Evolutionary conservation across 2,888 invertebrate genomes (phyloP).

Genomic region (Halictus quadricinctus): DNA sequence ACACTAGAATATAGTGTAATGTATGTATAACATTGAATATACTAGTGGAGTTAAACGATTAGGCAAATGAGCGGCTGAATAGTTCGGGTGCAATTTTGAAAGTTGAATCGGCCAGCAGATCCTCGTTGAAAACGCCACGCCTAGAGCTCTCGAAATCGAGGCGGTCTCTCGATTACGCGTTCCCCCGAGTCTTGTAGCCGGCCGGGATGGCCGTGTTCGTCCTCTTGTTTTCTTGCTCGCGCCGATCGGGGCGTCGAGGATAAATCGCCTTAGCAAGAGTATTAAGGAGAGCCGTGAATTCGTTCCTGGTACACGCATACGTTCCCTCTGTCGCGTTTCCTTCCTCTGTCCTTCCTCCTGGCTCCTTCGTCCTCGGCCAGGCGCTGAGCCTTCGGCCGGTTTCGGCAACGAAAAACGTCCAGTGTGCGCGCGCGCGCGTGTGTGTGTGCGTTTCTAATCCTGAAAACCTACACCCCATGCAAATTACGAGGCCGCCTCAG

Average conservation of each 20-base stretch:
- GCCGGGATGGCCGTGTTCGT: slow-evolving; percentile 52
- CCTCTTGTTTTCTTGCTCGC: slow-evolving; percentile 59
- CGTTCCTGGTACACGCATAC: slow-evolving; percentile 39
- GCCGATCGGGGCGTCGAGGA: slow-evolving; percentile 61
- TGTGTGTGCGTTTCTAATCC: slow-evolving; percentile 70
- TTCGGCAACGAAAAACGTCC: slow-evolving; percentile 52
- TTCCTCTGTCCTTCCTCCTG: background rate
- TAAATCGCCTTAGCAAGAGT: slow-evolving; percentile 63
- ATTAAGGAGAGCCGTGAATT: slow-evolving; percentile 65
- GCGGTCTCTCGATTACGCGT: slow-evolving; percentile 8
- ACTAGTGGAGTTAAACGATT: background rate
- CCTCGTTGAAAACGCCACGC: background rate
- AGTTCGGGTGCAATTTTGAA: background rate
- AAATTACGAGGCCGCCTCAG: slow-evolving; percentile 69
- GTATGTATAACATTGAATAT: background rate
- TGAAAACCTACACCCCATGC: slow-evolving; percentile 76
- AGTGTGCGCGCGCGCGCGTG: background rate
- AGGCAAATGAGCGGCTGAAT: background rate
- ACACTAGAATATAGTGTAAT: background rate
- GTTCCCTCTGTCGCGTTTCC: background rate
- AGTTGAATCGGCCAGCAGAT: background rate
- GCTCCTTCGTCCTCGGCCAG: slow-evolving; percentile 4
- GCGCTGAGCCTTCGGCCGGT: slow-evolving; percentile 37
- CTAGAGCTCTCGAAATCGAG: background rate
- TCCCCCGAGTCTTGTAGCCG: slow-evolving; percentile 22